Conservation (phyloP, 2,888 invertebrate genomes). For the Bembecia ichneumoniformis region DNA sequence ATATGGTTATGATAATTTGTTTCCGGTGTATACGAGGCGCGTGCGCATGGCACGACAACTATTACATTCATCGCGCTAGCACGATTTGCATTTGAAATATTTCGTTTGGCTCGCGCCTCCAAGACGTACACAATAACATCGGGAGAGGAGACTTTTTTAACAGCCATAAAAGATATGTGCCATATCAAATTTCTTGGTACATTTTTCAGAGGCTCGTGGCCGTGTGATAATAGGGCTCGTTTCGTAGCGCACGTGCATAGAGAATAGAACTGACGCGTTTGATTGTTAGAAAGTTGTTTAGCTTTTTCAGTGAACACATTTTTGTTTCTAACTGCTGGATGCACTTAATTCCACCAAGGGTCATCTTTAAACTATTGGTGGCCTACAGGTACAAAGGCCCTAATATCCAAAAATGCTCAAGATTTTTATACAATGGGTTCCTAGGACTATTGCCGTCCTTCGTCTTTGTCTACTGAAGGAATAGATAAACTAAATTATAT, state of each 20-base stretch:
- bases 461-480: no score
- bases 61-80: constrained; percentile 68
- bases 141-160: constrained; percentile 42
- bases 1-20: constrained; percentile 73
- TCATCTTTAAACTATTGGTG: no score
- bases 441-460: no score
- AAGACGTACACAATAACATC: constrained; percentile 57
- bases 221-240: constrained; percentile 49
- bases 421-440: no score
- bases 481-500: no score
- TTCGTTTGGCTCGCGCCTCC: constrained; percentile 58
- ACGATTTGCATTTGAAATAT: constrained; percentile 73
- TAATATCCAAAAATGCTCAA: no score
- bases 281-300: constrained; percentile 13
- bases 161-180: constrained; percentile 34
- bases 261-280: constrained; percentile 35
- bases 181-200: constrained; percentile 68
- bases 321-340: no score
- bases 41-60: constrained; percentile 68
- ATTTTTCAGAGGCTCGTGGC: constrained; percentile 60
- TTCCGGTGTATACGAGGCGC: constrained; percentile 67
- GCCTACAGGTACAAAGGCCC: no score
- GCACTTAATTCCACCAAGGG: no score
- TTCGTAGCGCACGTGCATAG: constrained; percentile 60
- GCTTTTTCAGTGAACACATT: constrained; percentile 18